Evolutionary conservation across 2,797 vertebrate genomes (phyloP), one percentile per base, ranked within the genome.

Genomic region (Psittacula echo): DNA sequence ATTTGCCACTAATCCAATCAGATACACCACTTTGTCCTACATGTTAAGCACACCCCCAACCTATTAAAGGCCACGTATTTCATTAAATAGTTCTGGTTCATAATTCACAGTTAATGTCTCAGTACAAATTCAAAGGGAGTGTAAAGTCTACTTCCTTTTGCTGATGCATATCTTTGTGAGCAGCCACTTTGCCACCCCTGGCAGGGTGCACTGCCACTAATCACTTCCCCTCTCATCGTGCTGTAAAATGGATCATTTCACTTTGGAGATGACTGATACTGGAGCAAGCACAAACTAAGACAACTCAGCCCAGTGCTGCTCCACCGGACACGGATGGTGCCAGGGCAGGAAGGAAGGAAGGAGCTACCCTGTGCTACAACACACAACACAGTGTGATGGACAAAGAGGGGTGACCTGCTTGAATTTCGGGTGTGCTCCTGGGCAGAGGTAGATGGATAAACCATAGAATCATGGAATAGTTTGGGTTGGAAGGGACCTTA

Each of bases 1-100:
- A 95, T 92, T 89, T 92, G 95, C 89, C 77, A 32, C 91, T 96
- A 96, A 95, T 97, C 94, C 95, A 89, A 88, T 83, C 73, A 91
- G 91, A 80, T 74, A 51, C 78, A 84, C 37, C 78, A 50, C 54
- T 85, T 80, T 87, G 85, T 93, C 97, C 95, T 93, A 72, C 71
- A 45, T 78, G 90, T 71, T 89, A 88, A 96, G 77, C 68, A 87
- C 30, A 70, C 89, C 50, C 76, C 39, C 80, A 70, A 56, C 54
- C 92, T 93, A 73, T 92, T 88, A 96, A 65, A 93, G 85, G 67
- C 24, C 37, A 81, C 0, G 4, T 71, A 58, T 95, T 94, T 94
- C 87, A 96, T 95, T 91, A 91, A 90, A 37, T 11, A 89, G 76
- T 64, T 47, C 14, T 34, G 62, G 78, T 65, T 89, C 74, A n/a